phyloP scores from a whole-genome alignment of 2,113 vertebrate species.

The Bungarus multicinctus region DNA sequence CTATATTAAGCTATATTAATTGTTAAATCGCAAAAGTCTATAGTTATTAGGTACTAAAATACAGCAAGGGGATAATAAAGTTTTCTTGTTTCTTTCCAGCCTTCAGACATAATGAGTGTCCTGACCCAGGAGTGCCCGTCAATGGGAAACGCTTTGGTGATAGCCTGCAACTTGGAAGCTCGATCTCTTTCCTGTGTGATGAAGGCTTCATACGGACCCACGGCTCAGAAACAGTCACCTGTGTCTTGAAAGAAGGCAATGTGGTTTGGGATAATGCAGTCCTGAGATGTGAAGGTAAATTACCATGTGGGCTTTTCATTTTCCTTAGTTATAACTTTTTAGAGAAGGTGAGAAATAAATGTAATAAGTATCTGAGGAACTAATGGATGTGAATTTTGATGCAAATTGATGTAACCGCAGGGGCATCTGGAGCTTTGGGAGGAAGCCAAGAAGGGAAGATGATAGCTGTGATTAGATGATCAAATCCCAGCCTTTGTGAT shows the following conservation, averaged over 20 bases:
- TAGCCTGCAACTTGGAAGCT: slow-evolving; percentile 94
- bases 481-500: background rate
- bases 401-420: background rate
- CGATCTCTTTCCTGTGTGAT: slow-evolving; percentile 94
- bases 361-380: background rate
- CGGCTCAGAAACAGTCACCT: slow-evolving; percentile 91
- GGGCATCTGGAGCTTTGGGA: too few relatives aligned
- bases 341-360: background rate
- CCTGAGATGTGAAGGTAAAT: slow-evolving; percentile 89
- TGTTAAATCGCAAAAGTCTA: background rate
- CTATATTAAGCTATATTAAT: background rate
- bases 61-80: background rate
- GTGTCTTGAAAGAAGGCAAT: slow-evolving; percentile 92
- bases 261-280: slow-evolving; percentile 97
- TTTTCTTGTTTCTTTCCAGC: slow-evolving; percentile 64
- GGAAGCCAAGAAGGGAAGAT: background rate
- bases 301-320: rapidly evolving
- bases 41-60: background rate
- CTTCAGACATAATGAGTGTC: slow-evolving; percentile 95
- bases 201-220: slow-evolving; percentile 95
- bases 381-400: background rate
- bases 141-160: slow-evolving; percentile 95
- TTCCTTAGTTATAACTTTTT: background rate
- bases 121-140: slow-evolving; percentile 91
- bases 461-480: background rate